Percentiles rank a stretch among this genome's conserved stretches.
phyloP scores from a whole-genome alignment of 2,113 vertebrate species.

The Nibea coibor region DNA sequence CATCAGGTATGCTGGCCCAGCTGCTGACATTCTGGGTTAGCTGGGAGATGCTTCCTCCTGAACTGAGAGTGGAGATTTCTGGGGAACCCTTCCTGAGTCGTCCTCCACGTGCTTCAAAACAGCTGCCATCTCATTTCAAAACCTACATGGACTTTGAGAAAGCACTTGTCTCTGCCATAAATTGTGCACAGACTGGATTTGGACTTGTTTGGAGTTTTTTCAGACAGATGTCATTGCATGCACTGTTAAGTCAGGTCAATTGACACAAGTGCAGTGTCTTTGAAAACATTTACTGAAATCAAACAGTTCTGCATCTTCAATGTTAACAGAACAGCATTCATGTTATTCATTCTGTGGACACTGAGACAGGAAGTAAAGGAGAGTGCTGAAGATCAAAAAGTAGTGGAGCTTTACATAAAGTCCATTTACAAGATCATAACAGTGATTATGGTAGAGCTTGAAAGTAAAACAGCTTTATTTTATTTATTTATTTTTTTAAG shows the following conservation, averaged over 20 bases:
- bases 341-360: conserved; percentile 3
- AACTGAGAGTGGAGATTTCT: conserved; percentile 2
- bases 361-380: neutral
- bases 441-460: no score
- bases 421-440: no score
- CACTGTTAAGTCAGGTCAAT: neutral
- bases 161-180: neutral
- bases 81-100: conserved; percentile 7
- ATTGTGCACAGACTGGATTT: neutral
- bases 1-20: conserved; percentile 1
- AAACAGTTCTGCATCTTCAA: conserved; percentile 4
- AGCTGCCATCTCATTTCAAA: neutral
- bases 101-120: conserved; percentile 8
- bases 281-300: conserved; percentile 9
- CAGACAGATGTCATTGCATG: conserved; percentile 10
- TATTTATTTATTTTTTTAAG: no score
- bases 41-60: neutral
- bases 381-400: no score
- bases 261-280: neutral
- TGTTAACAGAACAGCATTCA: neutral
- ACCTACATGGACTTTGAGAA: neutral
- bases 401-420: neutral
- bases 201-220: neutral
- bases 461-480: no score
- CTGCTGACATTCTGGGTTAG: neutral